Conservation (phyloP, 2,797 vertebrate genomes). For the Diglossa cyanea region DNA sequence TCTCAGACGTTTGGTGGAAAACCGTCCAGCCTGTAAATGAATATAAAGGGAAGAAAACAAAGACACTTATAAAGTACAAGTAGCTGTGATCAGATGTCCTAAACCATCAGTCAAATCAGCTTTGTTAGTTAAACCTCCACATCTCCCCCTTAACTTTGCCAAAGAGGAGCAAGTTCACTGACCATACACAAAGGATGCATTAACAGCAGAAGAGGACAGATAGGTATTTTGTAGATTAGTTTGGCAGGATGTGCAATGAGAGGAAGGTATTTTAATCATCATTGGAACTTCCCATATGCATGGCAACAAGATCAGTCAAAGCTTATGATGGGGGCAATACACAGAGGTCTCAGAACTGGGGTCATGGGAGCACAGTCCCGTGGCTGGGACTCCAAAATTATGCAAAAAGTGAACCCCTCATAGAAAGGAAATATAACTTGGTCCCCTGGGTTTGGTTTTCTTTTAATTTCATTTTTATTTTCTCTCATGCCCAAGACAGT, state of each 20-base stretch:
- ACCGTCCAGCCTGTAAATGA: constrained; percentile 97
- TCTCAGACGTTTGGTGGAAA: constrained; percentile 93
- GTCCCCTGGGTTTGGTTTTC: background rate
- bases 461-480: background rate
- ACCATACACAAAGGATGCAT: constrained; percentile 77
- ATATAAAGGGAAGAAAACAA: constrained; percentile 88
- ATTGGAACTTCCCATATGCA: constrained; percentile 68
- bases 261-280: constrained; percentile 64
- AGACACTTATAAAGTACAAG: constrained; percentile 86
- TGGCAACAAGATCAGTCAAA: constrained; percentile 50
- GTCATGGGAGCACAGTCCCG: background rate
- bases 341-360: background rate
- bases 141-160: constrained; percentile 77
- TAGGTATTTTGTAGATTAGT: constrained; percentile 65
- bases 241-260: constrained; percentile 65
- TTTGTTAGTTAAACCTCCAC: constrained; percentile 77
- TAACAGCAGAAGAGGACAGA: constrained; percentile 72
- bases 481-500: background rate
- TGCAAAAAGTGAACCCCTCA: constrained; percentile 1
- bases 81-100: constrained; percentile 74
- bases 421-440: background rate
- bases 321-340: background rate
- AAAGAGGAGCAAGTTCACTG: constrained; percentile 74
- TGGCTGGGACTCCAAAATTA: constrained; percentile 22
- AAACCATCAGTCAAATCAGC: constrained; percentile 81